These are phyloP conservation scores for Seriola aureovittata DNA, from an alignment of 2,113 vertebrate genomes.

Conservation along the genomic window DNA sequence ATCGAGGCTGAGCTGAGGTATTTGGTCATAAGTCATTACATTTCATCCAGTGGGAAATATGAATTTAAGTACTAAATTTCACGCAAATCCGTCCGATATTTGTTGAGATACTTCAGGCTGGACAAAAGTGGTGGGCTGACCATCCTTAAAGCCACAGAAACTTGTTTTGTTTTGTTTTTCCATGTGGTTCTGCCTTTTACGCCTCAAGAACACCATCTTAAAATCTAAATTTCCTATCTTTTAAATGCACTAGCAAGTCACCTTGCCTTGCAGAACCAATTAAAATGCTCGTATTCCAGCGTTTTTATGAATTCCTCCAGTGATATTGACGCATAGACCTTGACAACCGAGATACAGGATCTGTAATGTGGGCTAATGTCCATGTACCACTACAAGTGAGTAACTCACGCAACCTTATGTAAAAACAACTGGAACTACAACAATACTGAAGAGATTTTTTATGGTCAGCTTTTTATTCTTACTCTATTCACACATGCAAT, in stretches of 20 bases:
- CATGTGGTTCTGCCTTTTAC: too few species aligned
- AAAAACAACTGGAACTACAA: background rate
- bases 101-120: too few species aligned
- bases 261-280: too few species aligned
- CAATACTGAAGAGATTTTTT: too few species aligned
- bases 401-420: background rate
- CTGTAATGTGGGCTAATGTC: background rate
- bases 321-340: background rate
- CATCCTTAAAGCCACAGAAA: too few species aligned
- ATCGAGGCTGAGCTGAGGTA: too few species aligned
- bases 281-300: background rate
- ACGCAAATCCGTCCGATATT: too few species aligned
- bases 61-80: background rate
- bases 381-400: background rate
- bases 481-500: background rate
- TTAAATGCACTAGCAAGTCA: too few species aligned
- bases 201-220: background rate
- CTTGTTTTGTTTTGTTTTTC: too few species aligned
- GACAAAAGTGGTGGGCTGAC: background rate
- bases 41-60: background rate
- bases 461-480: background rate
- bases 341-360: background rate
- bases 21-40: background rate
- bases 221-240: background rate
- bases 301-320: background rate